Percentiles rank a stretch among this genome's conserved stretches.
Conservation (phyloP, 2,797 vertebrate species). For the Mus caroli region DNA sequence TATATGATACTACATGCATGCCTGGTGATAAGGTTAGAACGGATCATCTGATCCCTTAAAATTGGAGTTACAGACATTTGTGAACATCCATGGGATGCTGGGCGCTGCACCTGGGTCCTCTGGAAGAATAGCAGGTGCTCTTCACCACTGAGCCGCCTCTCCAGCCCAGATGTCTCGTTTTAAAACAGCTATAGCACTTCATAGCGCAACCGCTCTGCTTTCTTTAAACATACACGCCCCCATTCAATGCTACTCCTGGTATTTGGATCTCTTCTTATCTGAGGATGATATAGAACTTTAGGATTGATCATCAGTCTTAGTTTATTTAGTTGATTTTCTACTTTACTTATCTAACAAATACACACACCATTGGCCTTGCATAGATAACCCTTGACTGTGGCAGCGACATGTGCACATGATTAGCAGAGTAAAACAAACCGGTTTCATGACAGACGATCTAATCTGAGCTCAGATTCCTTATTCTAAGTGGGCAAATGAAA, state of each 20-base stretch:
- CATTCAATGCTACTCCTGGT: background rate
- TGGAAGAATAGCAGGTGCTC: background rate
- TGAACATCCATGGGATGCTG: background rate
- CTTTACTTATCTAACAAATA: slow-evolving; percentile 44
- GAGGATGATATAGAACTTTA: background rate
- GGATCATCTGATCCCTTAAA: background rate
- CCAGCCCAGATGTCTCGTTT: background rate
- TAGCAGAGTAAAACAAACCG: background rate
- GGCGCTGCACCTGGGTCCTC: background rate
- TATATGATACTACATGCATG: background rate
- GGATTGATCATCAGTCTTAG: background rate
- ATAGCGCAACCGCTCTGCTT: background rate
- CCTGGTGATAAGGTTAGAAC: background rate
- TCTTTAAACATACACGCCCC: slow-evolving; percentile 47
- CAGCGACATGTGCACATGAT: too few relatives aligned
- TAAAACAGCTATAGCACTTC: background rate
- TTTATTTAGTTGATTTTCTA: background rate
- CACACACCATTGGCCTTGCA: slow-evolving; percentile 8
- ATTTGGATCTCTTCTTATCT: slow-evolving; percentile 18
- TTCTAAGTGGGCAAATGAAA: background rate
- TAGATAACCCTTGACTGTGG: background rate
- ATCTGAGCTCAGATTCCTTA: background rate
- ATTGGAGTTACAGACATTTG: background rate
- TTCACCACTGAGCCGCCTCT: background rate
- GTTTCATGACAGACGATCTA: too few relatives aligned